Base-by-base conservation (phyloP, 2,888 invertebrate species). In the Papilio elwesi region DNA sequence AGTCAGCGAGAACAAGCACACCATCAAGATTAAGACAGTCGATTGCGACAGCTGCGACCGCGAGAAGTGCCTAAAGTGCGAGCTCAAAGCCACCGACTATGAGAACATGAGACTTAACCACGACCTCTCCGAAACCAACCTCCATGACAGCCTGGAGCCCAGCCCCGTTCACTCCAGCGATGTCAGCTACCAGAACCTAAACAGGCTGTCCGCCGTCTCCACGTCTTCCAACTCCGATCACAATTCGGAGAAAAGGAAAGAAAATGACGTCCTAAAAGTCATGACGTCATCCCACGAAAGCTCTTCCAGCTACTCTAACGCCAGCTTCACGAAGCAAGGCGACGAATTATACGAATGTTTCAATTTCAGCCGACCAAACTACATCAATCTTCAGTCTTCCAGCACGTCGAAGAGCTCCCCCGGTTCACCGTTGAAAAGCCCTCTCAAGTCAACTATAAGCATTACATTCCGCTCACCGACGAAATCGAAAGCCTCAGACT, bases 401-500 rank as follows among this genome's bases (percentile, higher is more conserved):
- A 91, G 90, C 38, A 91, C 89, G 0, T 91, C 90, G 1, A 93
- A 92, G 79, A 90, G 91, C 64, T 91, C 93, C 0, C 92, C 92
- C 0, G 90, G 90, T 0, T 87, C 88, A 3, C 93, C 93, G 0
- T 78, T 92, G 11, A 92, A 93, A 80, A 95, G 95, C 80, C 96
- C 96, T 0, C 85, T 96, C 0, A 94, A 96, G 81, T 96, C 96
- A 3, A 96, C 96, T 0, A 96, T 96, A 38, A 96, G 95, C 86
- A 96, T 96, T 10, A 96, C 95, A 2, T 96, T 96, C 82, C 92
- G 96, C 82, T 96, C 96, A 6, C 96, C 96, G 0, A 94, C 92
- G 1, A 95, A 94, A 81, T 81, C 81, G 4, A 92, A 84, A 84
- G 78, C 79, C 6, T 79, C 82, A 4, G 90, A 94, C 57, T 95